A percentile compares a stretch with the other conserved stretches of the same genome.
phyloP scores from a whole-genome alignment of 1,140 invertebrate genomes.

The Euwallacea similis region DNA sequence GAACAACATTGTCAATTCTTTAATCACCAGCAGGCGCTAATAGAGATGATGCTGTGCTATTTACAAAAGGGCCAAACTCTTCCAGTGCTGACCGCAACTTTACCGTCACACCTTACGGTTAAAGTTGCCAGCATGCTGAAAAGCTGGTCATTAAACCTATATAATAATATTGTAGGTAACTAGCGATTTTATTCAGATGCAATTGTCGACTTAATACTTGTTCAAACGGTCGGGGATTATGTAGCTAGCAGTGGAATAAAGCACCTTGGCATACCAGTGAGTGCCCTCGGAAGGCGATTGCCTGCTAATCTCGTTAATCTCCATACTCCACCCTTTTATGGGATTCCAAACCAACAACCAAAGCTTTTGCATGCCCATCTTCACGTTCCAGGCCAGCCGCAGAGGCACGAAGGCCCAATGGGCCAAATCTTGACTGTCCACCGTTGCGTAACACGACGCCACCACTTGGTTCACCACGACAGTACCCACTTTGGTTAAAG shows the following conservation, averaged over 20 bases:
- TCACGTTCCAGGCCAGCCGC: constrained; percentile 60
- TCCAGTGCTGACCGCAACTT: too few species aligned
- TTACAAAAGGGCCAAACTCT: not conserved
- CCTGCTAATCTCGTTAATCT: constrained; percentile 35
- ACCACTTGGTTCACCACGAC: constrained; percentile 88
- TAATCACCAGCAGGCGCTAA: not conserved
- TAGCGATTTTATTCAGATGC: not conserved
- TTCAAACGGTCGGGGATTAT: constrained; percentile 61
- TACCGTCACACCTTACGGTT: too few species aligned
- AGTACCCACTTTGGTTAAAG: constrained; percentile 84
- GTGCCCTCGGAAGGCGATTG: constrained; percentile 60
- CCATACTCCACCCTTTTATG: constrained; percentile 36
- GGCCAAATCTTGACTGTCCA: constrained; percentile 81
- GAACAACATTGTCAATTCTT: not conserved
- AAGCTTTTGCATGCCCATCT: constrained; percentile 46
- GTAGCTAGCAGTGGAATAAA: constrained; percentile 72
- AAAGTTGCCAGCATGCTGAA: not conserved
- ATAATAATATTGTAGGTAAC: constrained; percentile 8
- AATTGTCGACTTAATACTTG: constrained; percentile 16
- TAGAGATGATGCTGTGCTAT: not conserved
- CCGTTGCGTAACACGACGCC: constrained; percentile 92
- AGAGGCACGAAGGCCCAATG: constrained; percentile 83
- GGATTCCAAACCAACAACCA: constrained; percentile 51
- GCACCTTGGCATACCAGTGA: constrained; percentile 82
- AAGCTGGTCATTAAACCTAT: not conserved